Evolutionary conservation across 2,113 vertebrate genomes (phyloP), one percentile per base, ranked within the genome.

Genomic region (Arothron firmamentum): DNA sequence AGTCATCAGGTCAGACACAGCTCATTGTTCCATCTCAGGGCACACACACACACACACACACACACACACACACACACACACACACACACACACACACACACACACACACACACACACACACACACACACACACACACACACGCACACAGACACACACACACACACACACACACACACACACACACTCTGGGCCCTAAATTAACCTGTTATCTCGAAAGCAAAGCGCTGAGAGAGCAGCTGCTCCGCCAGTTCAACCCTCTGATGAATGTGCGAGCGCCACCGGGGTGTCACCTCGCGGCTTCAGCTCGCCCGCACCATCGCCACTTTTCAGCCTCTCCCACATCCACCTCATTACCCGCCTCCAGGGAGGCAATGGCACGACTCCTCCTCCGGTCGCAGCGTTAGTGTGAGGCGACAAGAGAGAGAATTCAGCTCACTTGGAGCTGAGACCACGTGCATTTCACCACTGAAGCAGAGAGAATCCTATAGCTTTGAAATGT

Each of bases 291-390:
- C 50, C 54, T 53, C 31, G 48, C 20, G 45, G 48, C 19, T 52
- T 68, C 54, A 8, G 55, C 59, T 65, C 41, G 62, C 14, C 7
- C 56, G 17, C 52, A 48, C 67, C 47, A 43, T 31, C n/a, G 2
- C 13, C 19, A 52, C 16, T 17, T 0, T 3, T 38, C 51, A 60
- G 45, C 3, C 52, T 68, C 64, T 70, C 65, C 59, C 53, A 64
- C 62, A 51, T 47, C 18, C 18, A 74, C 20, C 48, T 75, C 50
- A 73, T 70, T 71, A 59, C 74, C 54, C 25, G 8, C 41, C 47
- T 55, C 41, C 62, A 63, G 47, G 28, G 63, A 18, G 49, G 52
- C 59, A 77, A 79, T 43, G 78, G 52, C 52, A 67, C 3, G 5
- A 56, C 55, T 73, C 72, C 72, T 74, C 18, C 7, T 14, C 47